These are phyloP conservation scores for Ctenosaura bakeri DNA, from an alignment of 2,797 vertebrate genomes.

Conservation along the genomic window DNA sequence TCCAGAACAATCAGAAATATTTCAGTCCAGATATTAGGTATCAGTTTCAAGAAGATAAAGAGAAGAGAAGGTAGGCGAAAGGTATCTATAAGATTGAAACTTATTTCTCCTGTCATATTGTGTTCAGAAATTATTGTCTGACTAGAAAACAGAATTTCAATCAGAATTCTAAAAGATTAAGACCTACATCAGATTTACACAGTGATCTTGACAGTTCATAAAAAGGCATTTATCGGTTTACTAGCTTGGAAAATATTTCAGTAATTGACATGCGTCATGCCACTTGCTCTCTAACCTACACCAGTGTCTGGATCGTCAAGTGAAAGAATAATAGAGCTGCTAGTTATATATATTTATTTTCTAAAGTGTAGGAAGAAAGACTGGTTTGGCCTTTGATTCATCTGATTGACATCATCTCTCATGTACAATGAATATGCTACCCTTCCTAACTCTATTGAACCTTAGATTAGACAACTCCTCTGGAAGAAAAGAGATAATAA, in stretches of 20 bases:
- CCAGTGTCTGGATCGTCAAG: conserved; percentile 23
- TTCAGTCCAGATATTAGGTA: not conserved
- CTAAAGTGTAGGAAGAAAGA: not conserved
- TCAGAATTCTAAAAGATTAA: not conserved
- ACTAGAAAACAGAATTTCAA: not conserved
- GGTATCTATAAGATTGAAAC: not conserved
- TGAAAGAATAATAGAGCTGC: conserved; percentile 12
- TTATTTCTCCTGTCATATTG: not conserved
- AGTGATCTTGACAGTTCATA: not conserved
- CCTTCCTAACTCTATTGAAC: conserved; percentile 23
- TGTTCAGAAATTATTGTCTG: not conserved
- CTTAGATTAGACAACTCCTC: conserved; percentile 23
- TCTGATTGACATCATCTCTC: not conserved
- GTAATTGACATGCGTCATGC: not conserved
- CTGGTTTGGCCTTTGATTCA: conserved; percentile 19
- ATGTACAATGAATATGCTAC: conserved; percentile 6
- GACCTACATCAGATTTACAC: not conserved
- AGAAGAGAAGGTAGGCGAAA: not conserved
- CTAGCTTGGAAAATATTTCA: conserved; percentile 18
- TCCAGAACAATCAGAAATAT: not conserved
- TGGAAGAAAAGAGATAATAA: conserved; percentile 7
- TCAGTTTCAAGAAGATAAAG: not conserved
- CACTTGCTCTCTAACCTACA: conserved; percentile 13
- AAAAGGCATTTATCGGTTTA: conserved; percentile 11
- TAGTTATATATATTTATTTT: not conserved